Conservation (phyloP, 1,140 invertebrate genomes). For the Idris sp. region DNA sequence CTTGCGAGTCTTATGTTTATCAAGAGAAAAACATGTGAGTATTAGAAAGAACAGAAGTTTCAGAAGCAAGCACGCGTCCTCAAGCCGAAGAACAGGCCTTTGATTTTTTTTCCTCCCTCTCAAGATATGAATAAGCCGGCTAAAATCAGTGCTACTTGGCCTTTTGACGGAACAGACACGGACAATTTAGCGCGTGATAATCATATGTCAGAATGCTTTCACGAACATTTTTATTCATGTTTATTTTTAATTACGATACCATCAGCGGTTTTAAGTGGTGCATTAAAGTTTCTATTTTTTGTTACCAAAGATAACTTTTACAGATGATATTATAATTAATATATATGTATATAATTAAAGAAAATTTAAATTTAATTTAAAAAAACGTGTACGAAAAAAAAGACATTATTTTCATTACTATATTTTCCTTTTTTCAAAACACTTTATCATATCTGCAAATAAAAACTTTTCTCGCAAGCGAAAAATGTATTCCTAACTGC, state of each 20-base stretch:
- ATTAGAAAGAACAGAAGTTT: constrained; percentile 52
- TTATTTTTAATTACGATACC: constrained; percentile 53
- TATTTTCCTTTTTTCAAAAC: too few relatives aligned
- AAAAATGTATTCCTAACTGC: too few relatives aligned
- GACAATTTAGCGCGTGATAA: constrained; percentile 61
- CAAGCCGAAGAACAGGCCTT: constrained; percentile 42
- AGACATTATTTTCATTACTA: too few relatives aligned
- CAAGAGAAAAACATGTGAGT: constrained; percentile 49
- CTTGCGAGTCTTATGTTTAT: constrained; percentile 56
- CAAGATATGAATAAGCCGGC: constrained; percentile 45
- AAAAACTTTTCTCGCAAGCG: too few relatives aligned
- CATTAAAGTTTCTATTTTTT: constrained; percentile 43
- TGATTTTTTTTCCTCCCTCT: constrained; percentile 37
- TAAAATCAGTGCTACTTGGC: constrained; percentile 47
- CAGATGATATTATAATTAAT: constrained; percentile 31
- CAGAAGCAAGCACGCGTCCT: constrained; percentile 56
- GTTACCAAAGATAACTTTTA: constrained; percentile 4
- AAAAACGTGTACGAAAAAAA: too few relatives aligned
- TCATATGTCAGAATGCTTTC: constrained; percentile 58
- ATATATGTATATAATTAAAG: too few relatives aligned
- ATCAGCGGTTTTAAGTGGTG: constrained; percentile 32
- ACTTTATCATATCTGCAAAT: too few relatives aligned
- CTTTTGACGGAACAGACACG: constrained; percentile 58
- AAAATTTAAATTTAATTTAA: too few relatives aligned
- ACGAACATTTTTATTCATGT: constrained; percentile 48